phyloP scores from a whole-genome alignment of 2,888 invertebrate species.

The Phymatocera aterrima region DNA sequence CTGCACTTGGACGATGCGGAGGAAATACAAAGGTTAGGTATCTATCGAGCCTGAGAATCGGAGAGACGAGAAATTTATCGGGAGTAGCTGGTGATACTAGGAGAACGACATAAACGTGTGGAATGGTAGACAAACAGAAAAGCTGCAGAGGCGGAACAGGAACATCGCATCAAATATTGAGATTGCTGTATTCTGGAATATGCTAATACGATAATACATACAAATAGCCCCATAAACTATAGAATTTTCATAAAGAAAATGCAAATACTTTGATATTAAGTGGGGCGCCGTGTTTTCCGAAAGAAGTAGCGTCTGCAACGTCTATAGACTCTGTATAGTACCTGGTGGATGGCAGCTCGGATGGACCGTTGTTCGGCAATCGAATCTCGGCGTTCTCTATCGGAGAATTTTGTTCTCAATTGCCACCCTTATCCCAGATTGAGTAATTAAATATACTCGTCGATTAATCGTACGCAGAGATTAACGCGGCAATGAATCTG shows the following conservation, averaged over 20 bases:
- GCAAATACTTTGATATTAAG: slow-evolving; percentile 73
- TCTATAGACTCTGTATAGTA: not conserved
- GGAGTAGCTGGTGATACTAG: not conserved
- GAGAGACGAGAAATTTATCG: slow-evolving; percentile 7
- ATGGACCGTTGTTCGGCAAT: not conserved
- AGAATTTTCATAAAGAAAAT: slow-evolving; percentile 75
- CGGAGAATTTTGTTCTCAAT: not conserved
- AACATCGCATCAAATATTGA: slow-evolving; percentile 72
- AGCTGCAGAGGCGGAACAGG: slow-evolving; percentile 1
- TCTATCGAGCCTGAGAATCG: not conserved
- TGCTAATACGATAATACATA: slow-evolving; percentile 75
- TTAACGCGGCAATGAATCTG: slow-evolving; percentile 11
- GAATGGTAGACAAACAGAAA: slow-evolving; percentile 29
- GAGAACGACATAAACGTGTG: slow-evolving; percentile 18
- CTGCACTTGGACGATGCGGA: not conserved
- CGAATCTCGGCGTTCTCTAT: not conserved
- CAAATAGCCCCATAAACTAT: slow-evolving; percentile 74
- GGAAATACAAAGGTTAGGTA: not conserved
- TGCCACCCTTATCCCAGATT: not conserved
- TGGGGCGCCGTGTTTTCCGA: slow-evolving; percentile 52
- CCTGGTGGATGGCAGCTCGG: not conserved
- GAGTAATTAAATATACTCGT: not conserved
- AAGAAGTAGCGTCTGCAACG: not conserved
- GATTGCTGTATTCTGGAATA: slow-evolving; percentile 74
- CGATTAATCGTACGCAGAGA: not conserved